Evolutionary conservation across 2,888 invertebrate species (phyloP).

Genomic region (Romanomermis culicivorax): DNA sequence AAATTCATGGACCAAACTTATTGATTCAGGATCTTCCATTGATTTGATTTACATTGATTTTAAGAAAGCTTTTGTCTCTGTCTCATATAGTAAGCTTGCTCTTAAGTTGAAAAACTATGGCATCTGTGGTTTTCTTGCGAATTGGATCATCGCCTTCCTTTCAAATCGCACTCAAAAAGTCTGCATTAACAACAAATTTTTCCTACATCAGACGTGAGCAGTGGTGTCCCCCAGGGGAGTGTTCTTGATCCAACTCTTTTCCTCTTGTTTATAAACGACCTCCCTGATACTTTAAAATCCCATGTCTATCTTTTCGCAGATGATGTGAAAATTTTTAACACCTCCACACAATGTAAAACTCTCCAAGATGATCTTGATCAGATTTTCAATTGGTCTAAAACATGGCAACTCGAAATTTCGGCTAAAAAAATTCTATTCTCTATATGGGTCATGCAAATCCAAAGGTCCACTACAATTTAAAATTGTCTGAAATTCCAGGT

Average conservation of each 20-base stretch:
- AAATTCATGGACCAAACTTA: background rate
- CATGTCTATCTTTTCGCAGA: too few relatives aligned
- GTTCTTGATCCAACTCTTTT: background rate
- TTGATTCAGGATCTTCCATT: background rate
- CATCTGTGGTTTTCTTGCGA: background rate
- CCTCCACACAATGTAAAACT: too few relatives aligned
- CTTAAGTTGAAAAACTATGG: background rate
- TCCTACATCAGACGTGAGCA: background rate
- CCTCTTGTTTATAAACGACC: background rate
- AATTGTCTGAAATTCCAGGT: too few relatives aligned
- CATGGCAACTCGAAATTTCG: too few relatives aligned
- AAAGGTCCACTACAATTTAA: too few relatives aligned
- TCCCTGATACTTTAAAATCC: too few relatives aligned
- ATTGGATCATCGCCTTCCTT: background rate
- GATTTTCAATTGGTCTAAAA: too few relatives aligned
- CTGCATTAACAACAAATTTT: background rate
- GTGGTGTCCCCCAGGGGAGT: slow-evolving; percentile 1
- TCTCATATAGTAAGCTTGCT: background rate
- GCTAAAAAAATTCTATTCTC: too few relatives aligned
- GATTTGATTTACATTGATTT: background rate
- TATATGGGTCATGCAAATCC: too few relatives aligned
- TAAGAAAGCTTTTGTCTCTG: background rate
- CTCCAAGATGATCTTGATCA: too few relatives aligned
- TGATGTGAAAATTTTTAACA: too few relatives aligned
- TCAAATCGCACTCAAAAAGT: background rate